Base-by-base conservation (phyloP, 1,140 invertebrate species). In the Cyclina sinensis region DNA sequence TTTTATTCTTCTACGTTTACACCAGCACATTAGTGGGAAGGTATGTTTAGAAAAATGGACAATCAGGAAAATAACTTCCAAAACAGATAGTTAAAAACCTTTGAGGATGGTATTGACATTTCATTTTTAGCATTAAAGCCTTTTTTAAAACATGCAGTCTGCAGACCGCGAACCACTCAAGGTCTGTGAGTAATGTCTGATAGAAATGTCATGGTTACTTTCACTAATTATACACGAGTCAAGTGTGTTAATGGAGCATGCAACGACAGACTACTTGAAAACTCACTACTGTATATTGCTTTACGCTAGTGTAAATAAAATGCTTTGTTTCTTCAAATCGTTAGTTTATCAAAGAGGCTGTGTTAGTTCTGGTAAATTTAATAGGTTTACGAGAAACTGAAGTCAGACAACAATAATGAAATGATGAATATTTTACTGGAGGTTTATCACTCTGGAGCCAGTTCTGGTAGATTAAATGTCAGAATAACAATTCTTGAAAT, bases 181-280 rank as follows among this genome's bases (percentile, higher is more conserved):
- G n/a, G n/a, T n/a, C n/a, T n/a, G n/a, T n/a, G n/a, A 57, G 54
- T 57, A 57, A 24, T 57, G 5, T 21, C 54, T 21, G 14, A 43
- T 43, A 4, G 43, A 4, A 43, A 43, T 43, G n/a, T 35, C 27
- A 30, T 3, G 65, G 30, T 70, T 70, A 16, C 24, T 37, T 70
- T 70, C 65, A 16, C 37, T 35, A 35, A 70, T 70, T 70, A 70
- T 14, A 37, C 0, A 18, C 32, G 3, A 65, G 65, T 37, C 3
- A 70, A 70, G 65, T 70, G 65, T 70, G 35, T 70, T 37, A 37
- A 37, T 70, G 21, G 65, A 32, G 24, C 65, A n/a, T 37, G 32
- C 32, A 27, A 70, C 27, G 24, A 70, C 32, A 70, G 30, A 37
- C 4, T 21, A 27, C 32, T 37, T 70, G n/a, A n/a, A 18, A 24